Evolutionary conservation across 1,140 invertebrate species (phyloP), one percentile per base, ranked within the genome.

Genomic region (Temnothorax nylanderi): DNA sequence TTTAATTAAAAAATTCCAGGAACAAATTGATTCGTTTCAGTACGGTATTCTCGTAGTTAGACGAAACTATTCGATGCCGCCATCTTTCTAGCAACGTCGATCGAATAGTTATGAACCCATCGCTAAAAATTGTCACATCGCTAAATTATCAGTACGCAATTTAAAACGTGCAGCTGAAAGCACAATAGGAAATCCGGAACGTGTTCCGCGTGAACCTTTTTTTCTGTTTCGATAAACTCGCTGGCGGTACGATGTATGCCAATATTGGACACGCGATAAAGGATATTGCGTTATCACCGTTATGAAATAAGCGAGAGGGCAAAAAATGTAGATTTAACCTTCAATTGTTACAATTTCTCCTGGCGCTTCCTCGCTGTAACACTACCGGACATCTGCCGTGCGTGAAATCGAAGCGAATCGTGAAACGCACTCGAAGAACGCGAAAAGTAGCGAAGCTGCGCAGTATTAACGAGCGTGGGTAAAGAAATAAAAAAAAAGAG

Each of bases 1-100:
- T 77, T 47, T 85, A 87, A 87, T 87, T 85, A 77, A 85, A 87
- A 85, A 85, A 71, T 87, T 69, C 51, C 72, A 54, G 7, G 34
- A 32, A 69, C 71, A 51, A 67, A 58, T 58, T 60, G 72, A 87
- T 71, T 75, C 37, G 86, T 87, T 85, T 87, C 60, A 41, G 26
- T 13, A 16, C 21, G 47, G 60, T 37, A 16, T 56, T 65, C 69
- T 41, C 49, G 47, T 18, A 65, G 80, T 84, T 34, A n/a, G 60
- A 44, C 47, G 32, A 47, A 64, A 41, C 71, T 62, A 85, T 49
- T 21, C 41, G 26, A 84, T 76, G 62, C 72, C 34, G 72, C 37
- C 26, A 54, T 85, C 65, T 69, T 85, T 77, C 72, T 18, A 51
- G 32, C 41, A 71, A 62, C 37, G 34, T 34, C 58, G 34, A 85